These are phyloP conservation scores for Zhuqinia jingwanae DNA, from an alignment of 2,888 invertebrate genomes.

Conservation along the genomic window DNA sequence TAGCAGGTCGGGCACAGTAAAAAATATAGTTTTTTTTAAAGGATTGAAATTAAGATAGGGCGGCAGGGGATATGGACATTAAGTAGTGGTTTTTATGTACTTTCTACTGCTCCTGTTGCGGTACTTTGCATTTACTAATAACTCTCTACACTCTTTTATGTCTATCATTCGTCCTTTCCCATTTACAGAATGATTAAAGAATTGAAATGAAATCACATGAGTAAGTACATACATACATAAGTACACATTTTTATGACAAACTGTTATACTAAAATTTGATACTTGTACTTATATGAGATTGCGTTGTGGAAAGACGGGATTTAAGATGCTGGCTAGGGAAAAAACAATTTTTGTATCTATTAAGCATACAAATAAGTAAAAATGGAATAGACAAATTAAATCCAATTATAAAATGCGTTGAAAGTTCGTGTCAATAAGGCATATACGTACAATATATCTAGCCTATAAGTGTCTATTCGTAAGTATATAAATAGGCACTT, in stretches of 20 bases:
- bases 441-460: not conserved
- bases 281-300: not conserved
- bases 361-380: constrained; percentile 7
- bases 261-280: not conserved
- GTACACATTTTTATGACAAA: not conserved
- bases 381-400: constrained; percentile 21
- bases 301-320: no score
- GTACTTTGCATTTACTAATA: constrained; percentile 39
- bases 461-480: no score
- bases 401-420: constrained; percentile 21
- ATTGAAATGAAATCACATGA: not conserved
- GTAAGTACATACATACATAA: not conserved
- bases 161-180: not conserved
- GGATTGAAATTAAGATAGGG: constrained; percentile 3
- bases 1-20: not conserved
- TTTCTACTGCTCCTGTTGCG: constrained; percentile 9
- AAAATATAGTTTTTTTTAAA: no score
- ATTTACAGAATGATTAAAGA: not conserved
- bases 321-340: no score
- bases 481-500: no score
- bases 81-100: not conserved
- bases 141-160: not conserved
- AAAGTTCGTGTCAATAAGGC: constrained; percentile 23
- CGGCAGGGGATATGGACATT: no score
- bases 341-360: constrained; percentile 31